Evolutionary conservation across 2,113 vertebrate genomes (phyloP), one percentile per base, ranked within the genome.

Genomic region (Spheniscus mendiculus): DNA sequence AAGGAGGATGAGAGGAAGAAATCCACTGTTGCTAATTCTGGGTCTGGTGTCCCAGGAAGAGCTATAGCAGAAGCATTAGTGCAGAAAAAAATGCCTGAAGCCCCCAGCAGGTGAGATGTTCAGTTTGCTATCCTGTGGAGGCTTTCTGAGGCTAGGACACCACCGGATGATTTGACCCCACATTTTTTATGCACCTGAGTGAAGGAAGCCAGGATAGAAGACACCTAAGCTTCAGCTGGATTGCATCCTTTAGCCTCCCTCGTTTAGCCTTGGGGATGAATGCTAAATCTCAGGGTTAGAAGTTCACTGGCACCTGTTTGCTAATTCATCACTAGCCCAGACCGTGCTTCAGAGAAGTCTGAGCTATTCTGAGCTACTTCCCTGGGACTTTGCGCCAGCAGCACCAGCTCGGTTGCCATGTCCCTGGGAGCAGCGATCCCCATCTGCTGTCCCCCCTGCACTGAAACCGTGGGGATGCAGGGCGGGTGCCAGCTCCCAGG

Each of bases 21-120:
- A 78, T 27, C 26, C 18, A 27, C 32, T 3, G 1, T 17, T 50
- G 27, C n/a, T 59, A 15, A 20, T 27, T 73, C 65, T 71, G 44
- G 18, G 2, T 79, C 77, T 84, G 49, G 25, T 81, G 9, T 78
- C 47, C 7, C 63, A 67, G 38, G 47, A 70, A 79, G 21, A 63
- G 38, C 10, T 62, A 9, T 5, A 61, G 53, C n/a, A 66, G 69
- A 71, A 89, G 12, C 6, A 40, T 34, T 56, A 34, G 26, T 17
- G 29, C 26, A 86, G 59, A 63, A 88, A 56, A 56, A 77, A 58
- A 29, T 0, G 3, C 63, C 67, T 26, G 15, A 85, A 92, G 45
- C 15, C 4, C 29, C 44, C 0, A 0, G 18, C 23, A 55, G 27
- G 15, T 9, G n/a, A 74, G 29, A 21, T 25, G n/a, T 8, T 70